Base-by-base conservation (phyloP, 2,113 vertebrate species). In the Elephas maximus region DNA sequence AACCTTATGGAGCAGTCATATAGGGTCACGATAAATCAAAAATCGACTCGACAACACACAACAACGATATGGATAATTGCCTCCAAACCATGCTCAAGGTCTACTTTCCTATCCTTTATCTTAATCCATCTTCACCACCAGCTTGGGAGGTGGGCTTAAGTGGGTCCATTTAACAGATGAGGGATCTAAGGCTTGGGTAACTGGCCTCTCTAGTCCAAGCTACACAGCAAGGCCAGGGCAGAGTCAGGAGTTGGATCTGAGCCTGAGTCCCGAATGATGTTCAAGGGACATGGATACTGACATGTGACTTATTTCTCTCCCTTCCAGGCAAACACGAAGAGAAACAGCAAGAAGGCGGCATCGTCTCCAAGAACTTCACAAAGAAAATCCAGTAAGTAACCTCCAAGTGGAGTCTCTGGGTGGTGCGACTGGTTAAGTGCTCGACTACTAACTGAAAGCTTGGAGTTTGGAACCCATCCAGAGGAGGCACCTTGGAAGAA, bases 361-460 rank as follows among this genome's bases (percentile, higher is more conserved):
- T 99, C 2, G 99, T 99, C 91, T 99, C 99, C 91, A 99, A 99
- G 99, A 99, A 99, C 98, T 99, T 99, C 99, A 99, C 99, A 84
- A 99, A 99, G 99, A 99, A 99, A 98, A 99, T 99, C 98, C 99
- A 99, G 99, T 99, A 98, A 99, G 99, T 99, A 95, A 77, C 93
- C n/a, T n/a, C 62, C 51, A 12, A 21, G 45, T 15, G 20, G 71
- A 41, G 37, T 74, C 73, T 15, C 18, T 8, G 73, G 37, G 18
- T 21, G 30, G 30, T 12, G 21, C 60, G 23, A 62, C 28, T 33
- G 24, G 63, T 28, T 9, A 17, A 6, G 30, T 3, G 10, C 30
- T 11, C 12, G 28, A 15, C 15, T 30, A 17, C 12, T 69, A 14
- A 69, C 65, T 12, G 12, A 33, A 15, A 30, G 6, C 11, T 69